phyloP scores from a whole-genome alignment of 1,140 invertebrate genomes.

The Liolophura sinensis region DNA sequence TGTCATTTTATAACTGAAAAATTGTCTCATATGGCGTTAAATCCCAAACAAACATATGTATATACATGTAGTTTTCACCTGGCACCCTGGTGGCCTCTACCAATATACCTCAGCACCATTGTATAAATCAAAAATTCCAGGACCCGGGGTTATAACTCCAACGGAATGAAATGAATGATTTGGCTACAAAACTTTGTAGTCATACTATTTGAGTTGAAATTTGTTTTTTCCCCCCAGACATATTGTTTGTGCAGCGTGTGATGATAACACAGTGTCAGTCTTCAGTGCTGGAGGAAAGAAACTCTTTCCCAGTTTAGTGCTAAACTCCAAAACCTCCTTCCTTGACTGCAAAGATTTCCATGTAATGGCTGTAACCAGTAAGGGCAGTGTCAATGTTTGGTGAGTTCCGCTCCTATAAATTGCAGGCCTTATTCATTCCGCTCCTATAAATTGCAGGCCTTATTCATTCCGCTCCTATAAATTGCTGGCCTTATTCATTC shows the following conservation, averaged over 20 bases:
- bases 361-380: constrained; percentile 55
- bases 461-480: not conserved
- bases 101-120: too few species aligned
- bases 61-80: too few species aligned
- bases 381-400: constrained; percentile 55
- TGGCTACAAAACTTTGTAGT: too few species aligned
- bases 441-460: not conserved
- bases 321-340: constrained; percentile 61
- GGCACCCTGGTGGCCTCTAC: too few species aligned
- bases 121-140: too few species aligned
- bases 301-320: constrained; percentile 67
- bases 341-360: constrained; percentile 45
- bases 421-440: not conserved
- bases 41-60: too few species aligned
- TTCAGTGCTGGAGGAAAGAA: constrained; percentile 65
- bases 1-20: too few species aligned
- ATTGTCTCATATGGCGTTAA: too few species aligned
- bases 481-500: not conserved
- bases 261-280: constrained; percentile 70
- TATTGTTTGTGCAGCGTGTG: constrained; percentile 67
- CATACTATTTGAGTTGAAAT: too few species aligned
- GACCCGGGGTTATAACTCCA: too few species aligned
- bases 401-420: constrained; percentile 16
- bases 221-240: constrained; percentile 36
- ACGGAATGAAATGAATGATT: too few species aligned